Base-by-base conservation (phyloP, 1,140 invertebrate species). In the Drosophila persimilis region DNA sequence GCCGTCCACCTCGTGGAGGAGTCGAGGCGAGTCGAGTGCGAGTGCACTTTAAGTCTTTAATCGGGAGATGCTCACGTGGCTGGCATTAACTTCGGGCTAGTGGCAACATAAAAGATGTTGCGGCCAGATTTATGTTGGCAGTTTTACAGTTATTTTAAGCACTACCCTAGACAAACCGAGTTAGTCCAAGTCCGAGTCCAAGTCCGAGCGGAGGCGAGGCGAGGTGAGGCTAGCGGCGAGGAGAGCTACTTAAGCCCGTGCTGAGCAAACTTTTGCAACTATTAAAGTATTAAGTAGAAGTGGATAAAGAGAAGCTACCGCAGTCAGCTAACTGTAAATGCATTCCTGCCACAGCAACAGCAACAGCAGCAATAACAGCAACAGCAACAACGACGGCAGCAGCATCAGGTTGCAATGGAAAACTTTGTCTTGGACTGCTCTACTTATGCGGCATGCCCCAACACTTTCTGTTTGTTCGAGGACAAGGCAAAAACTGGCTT, bases 211-310 rank as follows among this genome's bases (percentile, higher is more conserved):
- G 24, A 0, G 24, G 24, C 24, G 24, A 24, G 22, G 22, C 2
- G 22, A 24, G 24, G 17, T 17, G 17, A 3, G 24, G 24, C 24
- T 4, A 71, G 20, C 41, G 4, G 17, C 57, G 67, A 69, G 65
- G 73, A 70, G 66, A 71, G 88, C 85, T 90, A 90, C 86, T 90
- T 90, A 90, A 86, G 85, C 63, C 58, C 53, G 62, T 43, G 63
- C 70, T 53, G 78, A 62, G 59, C 45, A 76, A 88, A 88, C 79
- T 88, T 90, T 90, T 86, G 75, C 78, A 90, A 90, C 86, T 89
- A 89, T 89, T 89, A 90, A 89, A 90, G 86, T 89, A 84, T 89
- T 89, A 89, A 89, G 86, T 90, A 78, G 66, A 85, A 81, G 80
- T 79, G 64, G 73, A 79, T 69, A 63, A 75, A 67, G 17, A 26